Percentiles rank a stretch among this genome's conserved stretches.
phyloP scores from a whole-genome alignment of 2,113 vertebrate species.

The rat (Rattus norvegicus) region GRCr8 NC_086037.1:31300501-31301000 shows the following conservation, averaged over 20 bases:
- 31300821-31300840: background rate
- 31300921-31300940: background rate
- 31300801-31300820: background rate
- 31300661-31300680: background rate
- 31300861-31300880: background rate
- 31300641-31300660: background rate
- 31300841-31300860: background rate
- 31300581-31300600: background rate
- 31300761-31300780: background rate
- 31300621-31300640: background rate
- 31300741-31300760: background rate
- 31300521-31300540: background rate
- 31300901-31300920: background rate
- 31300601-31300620: background rate
- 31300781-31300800: background rate
- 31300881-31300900: background rate
- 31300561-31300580: background rate
- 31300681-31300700: background rate
- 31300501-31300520: fast-evolving
- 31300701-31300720: background rate
- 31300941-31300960: background rate
- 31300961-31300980: background rate
- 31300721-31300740: background rate
- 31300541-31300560: background rate
- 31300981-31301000: background rate